Conservation (phyloP, 1,140 invertebrate species). For the Macrocentrus cingulum region DNA sequence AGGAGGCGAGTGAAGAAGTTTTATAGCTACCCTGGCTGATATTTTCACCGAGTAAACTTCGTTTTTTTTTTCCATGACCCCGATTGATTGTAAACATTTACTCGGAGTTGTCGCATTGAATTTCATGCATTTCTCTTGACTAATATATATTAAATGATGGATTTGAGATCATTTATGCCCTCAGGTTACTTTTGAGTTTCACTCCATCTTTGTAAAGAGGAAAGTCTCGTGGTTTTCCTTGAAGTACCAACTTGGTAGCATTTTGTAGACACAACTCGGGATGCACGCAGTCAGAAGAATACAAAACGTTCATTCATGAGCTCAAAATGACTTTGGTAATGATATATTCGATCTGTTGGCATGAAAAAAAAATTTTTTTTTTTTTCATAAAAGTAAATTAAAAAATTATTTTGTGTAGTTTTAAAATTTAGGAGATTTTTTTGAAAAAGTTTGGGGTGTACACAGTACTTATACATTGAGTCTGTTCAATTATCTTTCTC, state of each 20-base stretch:
- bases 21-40: slow-evolving; percentile 1
- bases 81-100: slow-evolving; percentile 14
- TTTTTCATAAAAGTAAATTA: too few species aligned
- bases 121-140: too few species aligned
- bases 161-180: neutral
- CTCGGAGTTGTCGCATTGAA: too few species aligned
- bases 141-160: too few species aligned
- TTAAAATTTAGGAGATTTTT: too few species aligned
- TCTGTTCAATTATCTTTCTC: slow-evolving; percentile 10
- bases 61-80: slow-evolving; percentile 16
- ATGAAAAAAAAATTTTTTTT: too few species aligned
- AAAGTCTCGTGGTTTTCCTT: slow-evolving; percentile 42
- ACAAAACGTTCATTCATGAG: neutral
- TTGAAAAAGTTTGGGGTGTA: too few species aligned
- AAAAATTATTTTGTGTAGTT: too few species aligned
- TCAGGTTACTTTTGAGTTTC: slow-evolving; percentile 22
- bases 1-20: neutral
- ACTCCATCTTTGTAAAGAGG: slow-evolving; percentile 27
- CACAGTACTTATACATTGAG: too few species aligned
- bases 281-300: slow-evolving; percentile 5
- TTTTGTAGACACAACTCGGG: neutral
- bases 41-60: slow-evolving; percentile 1
- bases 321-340: slow-evolving; percentile 1
- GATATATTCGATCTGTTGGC: too few species aligned
- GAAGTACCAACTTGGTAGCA: slow-evolving; percentile 11